Evolutionary conservation across 2,888 invertebrate species (phyloP).

Genomic region (Stictocephala bisonia): DNA sequence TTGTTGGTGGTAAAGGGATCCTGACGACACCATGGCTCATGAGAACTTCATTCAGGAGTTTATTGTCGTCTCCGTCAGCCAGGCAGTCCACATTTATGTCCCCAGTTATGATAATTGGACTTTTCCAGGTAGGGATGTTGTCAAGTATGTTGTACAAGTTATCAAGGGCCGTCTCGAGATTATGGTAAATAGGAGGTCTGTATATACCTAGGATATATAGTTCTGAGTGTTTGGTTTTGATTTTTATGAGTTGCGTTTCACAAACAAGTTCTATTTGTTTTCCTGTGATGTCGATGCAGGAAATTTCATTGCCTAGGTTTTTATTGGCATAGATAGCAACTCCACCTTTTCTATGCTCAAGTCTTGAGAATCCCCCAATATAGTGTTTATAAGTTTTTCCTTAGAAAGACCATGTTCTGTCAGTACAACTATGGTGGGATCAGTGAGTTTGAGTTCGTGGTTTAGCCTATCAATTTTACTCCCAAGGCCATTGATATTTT

Average conservation of each 20-base stretch:
- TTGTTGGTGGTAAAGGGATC: constrained; percentile 12
- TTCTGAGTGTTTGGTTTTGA: background rate
- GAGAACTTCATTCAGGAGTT: constrained; percentile 14
- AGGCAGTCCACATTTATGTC: constrained; percentile 29
- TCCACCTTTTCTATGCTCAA: constrained; percentile 5
- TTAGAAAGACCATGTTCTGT: constrained; percentile 8
- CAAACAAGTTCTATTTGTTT: constrained; percentile 8
- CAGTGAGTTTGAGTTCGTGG: constrained; percentile 7
- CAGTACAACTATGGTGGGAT: constrained; percentile 4
- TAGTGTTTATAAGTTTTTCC: constrained; percentile 2
- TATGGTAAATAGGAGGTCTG: background rate
- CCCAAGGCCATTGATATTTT: constrained; percentile 18
- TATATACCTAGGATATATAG: constrained; percentile 19
- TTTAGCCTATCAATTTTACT: constrained; percentile 15
- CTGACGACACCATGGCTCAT: constrained; percentile 14
- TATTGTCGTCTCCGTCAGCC: constrained; percentile 5
- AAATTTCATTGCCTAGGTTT: constrained; percentile 8
- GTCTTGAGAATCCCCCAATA: constrained; percentile 11
- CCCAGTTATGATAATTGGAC: constrained; percentile 14
- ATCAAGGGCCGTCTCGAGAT: constrained; percentile 1
- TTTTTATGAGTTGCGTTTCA: constrained; percentile 17
- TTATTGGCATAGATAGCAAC: constrained; percentile 2
- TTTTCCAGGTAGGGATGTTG: background rate
- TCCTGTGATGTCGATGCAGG: background rate
- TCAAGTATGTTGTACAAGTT: background rate